These are phyloP conservation scores for Aromia moschata DNA, from an alignment of 2,888 invertebrate species.

Conservation along the genomic window DNA sequence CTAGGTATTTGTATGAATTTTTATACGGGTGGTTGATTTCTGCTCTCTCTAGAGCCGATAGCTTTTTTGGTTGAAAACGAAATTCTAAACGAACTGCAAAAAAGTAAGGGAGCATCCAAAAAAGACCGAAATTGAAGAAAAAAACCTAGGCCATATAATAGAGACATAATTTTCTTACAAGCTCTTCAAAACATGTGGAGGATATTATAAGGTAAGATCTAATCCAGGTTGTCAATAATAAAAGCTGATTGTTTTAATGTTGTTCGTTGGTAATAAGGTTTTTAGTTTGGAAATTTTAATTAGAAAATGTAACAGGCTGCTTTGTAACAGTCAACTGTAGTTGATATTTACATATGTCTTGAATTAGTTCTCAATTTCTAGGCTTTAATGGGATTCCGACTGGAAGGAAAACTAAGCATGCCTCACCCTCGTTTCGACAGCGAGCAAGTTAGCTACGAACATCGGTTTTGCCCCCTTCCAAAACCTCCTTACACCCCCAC, in stretches of 20 bases:
- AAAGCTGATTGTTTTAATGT: too few relatives aligned
- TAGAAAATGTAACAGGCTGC: too few relatives aligned
- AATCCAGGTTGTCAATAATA: too few relatives aligned
- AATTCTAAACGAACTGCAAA: constrained; percentile 62
- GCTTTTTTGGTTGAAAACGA: constrained; percentile 78
- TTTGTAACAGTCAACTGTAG: too few relatives aligned
- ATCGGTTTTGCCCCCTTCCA: constrained; percentile 92
- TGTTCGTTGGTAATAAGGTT: too few relatives aligned
- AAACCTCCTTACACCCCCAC: constrained; percentile 86
- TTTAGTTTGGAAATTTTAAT: too few relatives aligned
- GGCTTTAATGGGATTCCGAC: constrained; percentile 90
- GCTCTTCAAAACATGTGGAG: constrained; percentile 94
- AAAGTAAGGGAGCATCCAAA: constrained; percentile 67
- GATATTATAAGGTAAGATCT: constrained; percentile 83
- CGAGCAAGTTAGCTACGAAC: constrained; percentile 93
- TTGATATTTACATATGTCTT: too few relatives aligned
- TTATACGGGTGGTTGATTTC: constrained; percentile 94
- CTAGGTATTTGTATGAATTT: constrained; percentile 91
- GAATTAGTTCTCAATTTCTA: constrained; percentile 58
- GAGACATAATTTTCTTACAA: constrained; percentile 89
- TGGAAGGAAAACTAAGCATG: constrained; percentile 85
- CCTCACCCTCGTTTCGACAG: constrained; percentile 92
- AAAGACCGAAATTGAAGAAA: constrained; percentile 73
- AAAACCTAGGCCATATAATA: constrained; percentile 75
- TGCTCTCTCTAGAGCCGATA: constrained; percentile 88